These are phyloP conservation scores for Argyra leucocephala DNA, from an alignment of 2,888 invertebrate genomes.

Conservation along the genomic window DNA sequence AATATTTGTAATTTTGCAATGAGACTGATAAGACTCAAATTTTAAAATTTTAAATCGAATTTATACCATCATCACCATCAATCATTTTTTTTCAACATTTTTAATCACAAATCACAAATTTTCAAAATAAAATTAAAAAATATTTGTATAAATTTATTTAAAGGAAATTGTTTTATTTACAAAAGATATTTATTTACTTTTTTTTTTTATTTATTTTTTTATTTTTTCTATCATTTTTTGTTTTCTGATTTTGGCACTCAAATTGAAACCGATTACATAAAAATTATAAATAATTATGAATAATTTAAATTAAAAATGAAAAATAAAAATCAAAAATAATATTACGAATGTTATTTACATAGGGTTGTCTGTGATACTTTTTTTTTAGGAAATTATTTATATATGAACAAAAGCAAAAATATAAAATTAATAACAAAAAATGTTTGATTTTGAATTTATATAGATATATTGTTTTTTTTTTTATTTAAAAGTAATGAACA, in stretches of 20 bases:
- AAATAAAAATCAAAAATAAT: not conserved
- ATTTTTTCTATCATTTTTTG: not conserved
- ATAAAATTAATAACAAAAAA: not conserved
- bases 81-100: too few relatives aligned
- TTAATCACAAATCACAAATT: too few relatives aligned
- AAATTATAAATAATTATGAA: not conserved
- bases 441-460: not conserved
- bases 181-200: not conserved
- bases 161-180: not conserved
- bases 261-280: slow-evolving; percentile 6
- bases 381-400: too few relatives aligned
- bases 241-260: not conserved
- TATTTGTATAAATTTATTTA: not conserved
- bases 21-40: too few relatives aligned
- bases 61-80: too few relatives aligned
- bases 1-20: too few relatives aligned
- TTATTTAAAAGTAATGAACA: too few relatives aligned
- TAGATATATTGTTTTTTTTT: too few relatives aligned
- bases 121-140: not conserved
- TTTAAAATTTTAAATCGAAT: too few relatives aligned
- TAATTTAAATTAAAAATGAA: not conserved
- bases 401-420: too few relatives aligned
- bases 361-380: too few relatives aligned
- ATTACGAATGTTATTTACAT: not conserved
- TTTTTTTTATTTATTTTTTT: not conserved